A percentile compares a stretch with the other conserved stretches of the same genome.
Evolutionary conservation across 2,888 invertebrate genomes (phyloP).

Genomic region (Stegana nigrithorax): DNA sequence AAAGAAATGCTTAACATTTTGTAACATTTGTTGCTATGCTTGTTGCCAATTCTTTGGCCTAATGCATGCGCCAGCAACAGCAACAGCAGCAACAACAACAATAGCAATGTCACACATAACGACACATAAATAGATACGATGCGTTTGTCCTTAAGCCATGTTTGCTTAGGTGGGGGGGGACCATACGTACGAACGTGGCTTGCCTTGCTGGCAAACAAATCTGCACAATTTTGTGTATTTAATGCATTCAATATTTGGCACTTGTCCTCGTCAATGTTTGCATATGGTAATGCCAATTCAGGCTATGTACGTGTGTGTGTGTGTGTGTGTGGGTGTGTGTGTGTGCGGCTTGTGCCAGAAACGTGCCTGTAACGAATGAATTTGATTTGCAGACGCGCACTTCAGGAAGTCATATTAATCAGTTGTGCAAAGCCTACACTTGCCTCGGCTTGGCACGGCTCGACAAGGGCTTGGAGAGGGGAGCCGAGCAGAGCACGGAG

Average conservation of each 20-base stretch:
- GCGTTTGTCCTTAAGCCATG: constrained; percentile 20
- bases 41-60: not conserved
- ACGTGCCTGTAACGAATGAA: not conserved
- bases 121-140: constrained; percentile 16
- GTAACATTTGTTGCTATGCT: not conserved
- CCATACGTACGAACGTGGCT: not conserved
- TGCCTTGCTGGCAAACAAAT: constrained; percentile 9
- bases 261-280: constrained; percentile 47
- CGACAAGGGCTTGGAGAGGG: not conserved
- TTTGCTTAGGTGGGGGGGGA: not conserved
- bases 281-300: constrained; percentile 47
- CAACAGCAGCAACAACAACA: too few relatives aligned
- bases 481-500: not conserved
- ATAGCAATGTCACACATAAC: too few relatives aligned
- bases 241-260: constrained; percentile 40
- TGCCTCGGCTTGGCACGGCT: not conserved
- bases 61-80: too few relatives aligned
- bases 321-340: not conserved
- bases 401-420: not conserved
- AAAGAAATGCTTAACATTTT: not conserved
- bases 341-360: too few relatives aligned
- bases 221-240: constrained; percentile 46
- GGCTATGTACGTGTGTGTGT: not conserved
- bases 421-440: not conserved
- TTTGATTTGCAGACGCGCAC: constrained; percentile 26